Evolutionary conservation across 2,797 vertebrate genomes (phyloP).

Genomic region (Danio aesculapii): DNA sequence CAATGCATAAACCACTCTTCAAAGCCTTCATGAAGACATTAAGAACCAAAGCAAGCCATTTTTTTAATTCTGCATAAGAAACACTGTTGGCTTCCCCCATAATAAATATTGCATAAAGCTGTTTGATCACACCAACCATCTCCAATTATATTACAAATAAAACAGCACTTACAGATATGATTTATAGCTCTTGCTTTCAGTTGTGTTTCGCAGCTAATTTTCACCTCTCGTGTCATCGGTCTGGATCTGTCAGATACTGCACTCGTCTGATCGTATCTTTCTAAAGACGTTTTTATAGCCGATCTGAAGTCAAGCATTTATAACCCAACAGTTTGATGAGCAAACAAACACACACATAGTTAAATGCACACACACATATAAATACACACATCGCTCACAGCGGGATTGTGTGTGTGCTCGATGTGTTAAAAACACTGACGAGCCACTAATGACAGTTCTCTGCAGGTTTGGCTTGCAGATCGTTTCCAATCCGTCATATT

Average conservation of each 20-base stretch:
- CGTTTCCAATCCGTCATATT: background rate
- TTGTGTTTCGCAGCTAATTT: conserved; percentile 6
- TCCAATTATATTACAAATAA: background rate
- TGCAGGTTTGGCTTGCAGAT: conserved; percentile 19
- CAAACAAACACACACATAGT: too few species aligned
- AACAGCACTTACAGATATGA: background rate
- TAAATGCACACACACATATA: too few species aligned
- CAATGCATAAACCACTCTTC: too few species aligned
- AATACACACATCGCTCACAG: conserved; percentile 47
- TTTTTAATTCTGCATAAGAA: background rate
- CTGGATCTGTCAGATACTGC: background rate
- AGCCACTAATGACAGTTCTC: conserved; percentile 76
- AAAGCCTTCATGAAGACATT: too few species aligned
- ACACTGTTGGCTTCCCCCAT: background rate
- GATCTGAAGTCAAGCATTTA: conserved; percentile 12
- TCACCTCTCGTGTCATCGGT: background rate
- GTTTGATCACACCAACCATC: background rate
- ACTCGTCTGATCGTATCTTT: conserved; percentile 1
- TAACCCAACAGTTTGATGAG: background rate
- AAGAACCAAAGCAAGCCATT: too few species aligned
- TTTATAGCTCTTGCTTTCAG: background rate
- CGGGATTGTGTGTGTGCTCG: conserved; percentile 58
- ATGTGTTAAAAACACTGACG: conserved; percentile 72
- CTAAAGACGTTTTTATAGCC: background rate
- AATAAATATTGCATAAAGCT: background rate